Conservation (phyloP, 2,888 invertebrate species). For the Chalcis sispes region DNA sequence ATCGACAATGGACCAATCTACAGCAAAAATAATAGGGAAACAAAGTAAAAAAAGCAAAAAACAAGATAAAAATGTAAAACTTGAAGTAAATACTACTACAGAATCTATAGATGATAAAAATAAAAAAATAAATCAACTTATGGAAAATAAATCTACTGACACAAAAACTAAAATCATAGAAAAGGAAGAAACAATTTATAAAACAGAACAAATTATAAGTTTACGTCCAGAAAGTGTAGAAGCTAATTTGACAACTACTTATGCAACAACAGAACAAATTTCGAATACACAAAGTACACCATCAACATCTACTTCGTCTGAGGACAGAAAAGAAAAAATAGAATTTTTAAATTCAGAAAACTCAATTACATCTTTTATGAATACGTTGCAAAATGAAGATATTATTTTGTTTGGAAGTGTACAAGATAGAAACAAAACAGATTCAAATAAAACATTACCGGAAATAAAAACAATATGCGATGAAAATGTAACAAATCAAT, state of each 20-base stretch:
- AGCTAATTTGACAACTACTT: slow-evolving; percentile 16
- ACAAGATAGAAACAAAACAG: slow-evolving; percentile 66
- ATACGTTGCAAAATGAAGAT: slow-evolving; percentile 41
- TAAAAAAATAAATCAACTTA: too few species aligned
- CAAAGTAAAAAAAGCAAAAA: too few species aligned
- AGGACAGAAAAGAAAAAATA: not conserved
- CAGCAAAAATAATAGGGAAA: too few species aligned
- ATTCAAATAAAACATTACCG: not conserved
- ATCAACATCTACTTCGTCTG: too few species aligned
- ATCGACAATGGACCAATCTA: too few species aligned
- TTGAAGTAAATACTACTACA: too few species aligned
- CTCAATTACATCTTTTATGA: not conserved
- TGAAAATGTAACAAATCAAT: slow-evolving; percentile 63
- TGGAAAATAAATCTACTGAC: too few species aligned
- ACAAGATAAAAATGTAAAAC: too few species aligned
- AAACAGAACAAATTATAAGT: slow-evolving; percentile 65
- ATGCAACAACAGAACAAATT: not conserved
- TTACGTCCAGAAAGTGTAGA: slow-evolving; percentile 64
- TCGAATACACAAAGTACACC: not conserved
- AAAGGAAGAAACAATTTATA: slow-evolving; percentile 8
- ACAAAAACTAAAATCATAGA: too few species aligned
- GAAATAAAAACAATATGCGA: slow-evolving; percentile 54
- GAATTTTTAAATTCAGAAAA: not conserved
- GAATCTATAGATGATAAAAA: too few species aligned
- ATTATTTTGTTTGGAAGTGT: slow-evolving; percentile 70